Evolutionary conservation across 2,888 invertebrate genomes (phyloP).

Genomic region (Microctonus brassicae): DNA sequence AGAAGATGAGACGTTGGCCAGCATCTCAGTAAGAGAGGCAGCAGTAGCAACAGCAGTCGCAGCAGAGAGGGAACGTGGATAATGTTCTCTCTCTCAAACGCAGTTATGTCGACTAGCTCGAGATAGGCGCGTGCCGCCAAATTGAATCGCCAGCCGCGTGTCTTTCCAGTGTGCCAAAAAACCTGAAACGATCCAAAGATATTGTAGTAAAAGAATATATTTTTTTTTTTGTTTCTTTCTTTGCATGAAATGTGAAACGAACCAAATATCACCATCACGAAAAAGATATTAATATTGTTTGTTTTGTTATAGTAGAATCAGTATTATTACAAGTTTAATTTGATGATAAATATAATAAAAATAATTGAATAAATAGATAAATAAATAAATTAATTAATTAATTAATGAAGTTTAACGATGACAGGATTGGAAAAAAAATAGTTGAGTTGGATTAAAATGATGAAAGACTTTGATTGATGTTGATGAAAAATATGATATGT

Average conservation of each 20-base stretch:
- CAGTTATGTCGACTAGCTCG: slow-evolving; percentile 66
- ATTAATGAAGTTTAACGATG: too few species aligned
- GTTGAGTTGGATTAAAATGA: slow-evolving; percentile 31
- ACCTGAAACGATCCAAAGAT: slow-evolving; percentile 30
- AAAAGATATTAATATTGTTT: neutral
- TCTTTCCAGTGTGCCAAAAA: slow-evolving; percentile 9
- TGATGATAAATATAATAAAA: slow-evolving; percentile 29
- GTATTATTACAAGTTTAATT: neutral
- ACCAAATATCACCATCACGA: slow-evolving; percentile 21
- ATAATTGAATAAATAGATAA: neutral
- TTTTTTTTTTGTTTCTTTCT: too few species aligned
- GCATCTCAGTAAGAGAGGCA: slow-evolving; percentile 12
- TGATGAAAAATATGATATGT: neutral
- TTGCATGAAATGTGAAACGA: slow-evolving; percentile 21
- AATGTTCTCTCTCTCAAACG: slow-evolving; percentile 54
- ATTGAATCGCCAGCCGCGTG: slow-evolving; percentile 38
- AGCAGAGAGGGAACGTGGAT: slow-evolving; percentile 51
- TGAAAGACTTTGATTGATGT: slow-evolving; percentile 18
- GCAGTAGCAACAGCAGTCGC: slow-evolving; percentile 2
- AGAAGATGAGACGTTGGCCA: slow-evolving; percentile 25
- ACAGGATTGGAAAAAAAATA: slow-evolving; percentile 28
- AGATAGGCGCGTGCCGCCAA: slow-evolving; percentile 44
- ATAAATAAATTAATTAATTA: neutral
- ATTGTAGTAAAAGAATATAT: slow-evolving; percentile 21
- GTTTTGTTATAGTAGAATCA: slow-evolving; percentile 16